These are phyloP conservation scores for Drosophila monieri DNA, from an alignment of 2,888 invertebrate genomes.

Conservation along the genomic window DNA sequence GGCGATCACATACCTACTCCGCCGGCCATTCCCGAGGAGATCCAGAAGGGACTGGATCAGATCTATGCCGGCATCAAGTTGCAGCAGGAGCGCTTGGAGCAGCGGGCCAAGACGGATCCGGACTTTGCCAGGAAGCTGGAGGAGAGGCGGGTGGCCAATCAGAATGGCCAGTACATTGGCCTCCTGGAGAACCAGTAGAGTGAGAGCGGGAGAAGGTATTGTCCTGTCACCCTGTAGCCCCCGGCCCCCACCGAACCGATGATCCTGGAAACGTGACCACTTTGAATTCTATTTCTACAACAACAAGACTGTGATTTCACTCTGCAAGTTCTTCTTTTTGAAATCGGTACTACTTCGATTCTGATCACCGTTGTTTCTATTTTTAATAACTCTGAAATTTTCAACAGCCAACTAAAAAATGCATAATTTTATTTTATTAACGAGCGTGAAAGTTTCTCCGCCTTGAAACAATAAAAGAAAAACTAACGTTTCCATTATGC, in stretches of 20 bases:
- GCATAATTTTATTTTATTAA: constrained; percentile 60
- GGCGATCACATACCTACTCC: constrained; percentile 94
- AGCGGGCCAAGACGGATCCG: constrained; percentile 83
- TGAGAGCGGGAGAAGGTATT: not conserved
- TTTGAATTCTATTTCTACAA: constrained; percentile 34
- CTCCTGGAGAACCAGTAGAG: constrained; percentile 78
- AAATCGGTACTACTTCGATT: constrained; percentile 8
- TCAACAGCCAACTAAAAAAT: constrained; percentile 23
- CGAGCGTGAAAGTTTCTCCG: constrained; percentile 71
- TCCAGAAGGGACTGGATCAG: constrained; percentile 93
- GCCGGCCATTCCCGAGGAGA: constrained; percentile 92
- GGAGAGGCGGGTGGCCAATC: constrained; percentile 85
- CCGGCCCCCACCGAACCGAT: constrained; percentile 30
- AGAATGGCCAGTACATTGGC: constrained; percentile 87
- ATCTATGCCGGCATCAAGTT: constrained; percentile 92
- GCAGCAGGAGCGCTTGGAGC: constrained; percentile 85
- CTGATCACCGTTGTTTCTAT: not conserved
- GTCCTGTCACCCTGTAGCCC: not conserved
- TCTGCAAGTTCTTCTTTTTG: constrained; percentile 35
- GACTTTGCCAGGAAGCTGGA: constrained; percentile 83
- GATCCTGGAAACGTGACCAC: constrained; percentile 38
- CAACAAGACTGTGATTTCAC: constrained; percentile 63
- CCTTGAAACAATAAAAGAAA: constrained; percentile 69
- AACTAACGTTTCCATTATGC: constrained; percentile 62
- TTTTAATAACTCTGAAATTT: constrained; percentile 26